Percentiles rank a stretch among this genome's conserved stretches.
Evolutionary conservation across 2,888 invertebrate genomes (phyloP).

Genomic region (Sicus ferrugineus): DNA sequence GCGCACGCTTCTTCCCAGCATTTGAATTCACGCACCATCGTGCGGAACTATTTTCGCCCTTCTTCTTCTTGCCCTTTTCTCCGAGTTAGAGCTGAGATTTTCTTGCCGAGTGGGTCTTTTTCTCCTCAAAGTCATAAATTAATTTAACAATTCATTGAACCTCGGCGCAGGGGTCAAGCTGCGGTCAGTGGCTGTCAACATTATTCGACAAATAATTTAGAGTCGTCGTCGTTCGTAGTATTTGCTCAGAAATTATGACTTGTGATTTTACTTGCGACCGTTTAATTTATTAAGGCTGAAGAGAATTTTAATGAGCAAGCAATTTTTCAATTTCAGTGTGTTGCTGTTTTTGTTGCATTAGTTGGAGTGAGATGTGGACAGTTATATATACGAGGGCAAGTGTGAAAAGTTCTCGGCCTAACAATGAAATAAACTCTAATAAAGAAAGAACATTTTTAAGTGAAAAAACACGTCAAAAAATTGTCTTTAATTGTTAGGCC

Average conservation of each 20-base stretch:
- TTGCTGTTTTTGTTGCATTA: too few species aligned
- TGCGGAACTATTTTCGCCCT: not conserved
- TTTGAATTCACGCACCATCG: not conserved
- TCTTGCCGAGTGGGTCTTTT: constrained; percentile 6
- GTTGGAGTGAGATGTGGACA: too few species aligned
- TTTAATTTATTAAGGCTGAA: not conserved
- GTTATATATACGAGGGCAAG: too few species aligned
- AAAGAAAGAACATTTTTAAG: too few species aligned
- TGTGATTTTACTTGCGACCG: not conserved
- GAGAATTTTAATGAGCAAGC: too few species aligned
- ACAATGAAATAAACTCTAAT: too few species aligned
- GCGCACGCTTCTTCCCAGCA: constrained; percentile 40
- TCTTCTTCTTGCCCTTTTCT: not conserved
- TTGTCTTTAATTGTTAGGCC: too few species aligned
- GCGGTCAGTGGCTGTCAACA: constrained; percentile 60
- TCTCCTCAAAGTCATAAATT: constrained; percentile 22
- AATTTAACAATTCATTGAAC: constrained; percentile 44
- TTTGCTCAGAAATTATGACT: constrained; percentile 53
- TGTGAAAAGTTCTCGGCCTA: too few species aligned
- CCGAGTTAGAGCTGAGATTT: not conserved
- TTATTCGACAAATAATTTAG: constrained; percentile 61
- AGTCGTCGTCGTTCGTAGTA: constrained; percentile 62
- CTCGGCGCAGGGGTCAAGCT: constrained; percentile 44
- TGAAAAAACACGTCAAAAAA: too few species aligned
- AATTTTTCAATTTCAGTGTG: too few species aligned